These are phyloP conservation scores for Catharus minimus DNA, from an alignment of 2,113 vertebrate species.

Conservation along the genomic window DNA sequence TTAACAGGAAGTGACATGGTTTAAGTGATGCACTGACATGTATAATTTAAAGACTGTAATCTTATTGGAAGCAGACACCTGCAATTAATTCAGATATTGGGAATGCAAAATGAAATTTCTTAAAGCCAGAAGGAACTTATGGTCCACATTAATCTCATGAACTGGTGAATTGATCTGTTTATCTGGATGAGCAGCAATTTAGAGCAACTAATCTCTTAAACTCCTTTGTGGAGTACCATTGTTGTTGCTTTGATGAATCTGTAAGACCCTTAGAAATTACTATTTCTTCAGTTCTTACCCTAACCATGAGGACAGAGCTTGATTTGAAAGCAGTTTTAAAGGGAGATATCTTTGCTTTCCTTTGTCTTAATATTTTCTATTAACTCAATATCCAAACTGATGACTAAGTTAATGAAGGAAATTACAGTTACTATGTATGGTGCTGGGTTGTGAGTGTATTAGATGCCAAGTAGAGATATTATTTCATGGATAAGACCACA, in stretches of 20 bases:
- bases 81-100: constrained; percentile 67
- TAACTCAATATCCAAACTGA: not conserved
- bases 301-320: not conserved
- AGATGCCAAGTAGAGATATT: not conserved
- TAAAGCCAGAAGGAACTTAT: constrained; percentile 57
- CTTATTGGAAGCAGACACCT: constrained; percentile 64
- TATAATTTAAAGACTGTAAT: constrained; percentile 65
- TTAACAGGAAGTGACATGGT: constrained; percentile 59
- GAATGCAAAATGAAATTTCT: constrained; percentile 64
- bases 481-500: not conserved
- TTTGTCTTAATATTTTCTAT: not conserved
- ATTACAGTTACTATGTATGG: not conserved
- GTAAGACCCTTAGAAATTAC: not conserved
- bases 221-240: not conserved
- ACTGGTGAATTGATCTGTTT: constrained; percentile 4
- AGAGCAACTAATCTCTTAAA: not conserved
- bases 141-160: constrained; percentile 25
- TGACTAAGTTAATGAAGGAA: not conserved
- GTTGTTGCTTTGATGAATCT: not conserved
- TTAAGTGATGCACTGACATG: constrained; percentile 59
- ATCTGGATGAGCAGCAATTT: not conserved
- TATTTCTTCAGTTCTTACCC: not conserved
- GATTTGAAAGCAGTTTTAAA: not conserved
- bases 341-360: not conserved
- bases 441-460: accelerated